These are phyloP conservation scores for Dicrurus megarhynchus DNA, from an alignment of 2,113 vertebrate genomes.

Conservation along the genomic window DNA sequence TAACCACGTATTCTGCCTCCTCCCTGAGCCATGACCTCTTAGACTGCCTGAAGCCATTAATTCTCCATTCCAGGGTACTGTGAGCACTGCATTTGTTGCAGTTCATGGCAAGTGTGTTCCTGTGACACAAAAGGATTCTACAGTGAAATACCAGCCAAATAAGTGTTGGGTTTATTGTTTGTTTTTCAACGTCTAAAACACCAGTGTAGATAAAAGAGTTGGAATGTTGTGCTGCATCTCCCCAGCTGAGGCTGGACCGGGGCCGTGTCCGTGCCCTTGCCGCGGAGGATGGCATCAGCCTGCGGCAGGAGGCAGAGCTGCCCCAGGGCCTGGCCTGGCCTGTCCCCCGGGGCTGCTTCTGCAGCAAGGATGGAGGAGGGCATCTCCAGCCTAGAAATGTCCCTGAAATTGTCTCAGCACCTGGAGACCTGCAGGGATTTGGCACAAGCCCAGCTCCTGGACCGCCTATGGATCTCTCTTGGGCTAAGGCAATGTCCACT, in stretches of 20 bases:
- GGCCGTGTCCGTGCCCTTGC: fast-evolving
- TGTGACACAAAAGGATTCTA: background rate
- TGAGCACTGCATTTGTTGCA: background rate
- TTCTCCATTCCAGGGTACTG: background rate
- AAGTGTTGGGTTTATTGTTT: background rate
- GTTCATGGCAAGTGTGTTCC: background rate
- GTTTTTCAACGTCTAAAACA: background rate
- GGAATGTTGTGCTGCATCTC: background rate
- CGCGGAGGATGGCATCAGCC: background rate
- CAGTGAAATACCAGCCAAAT: background rate
- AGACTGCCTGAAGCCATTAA: background rate
- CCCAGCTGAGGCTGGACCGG: background rate
- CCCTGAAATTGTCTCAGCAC: background rate
- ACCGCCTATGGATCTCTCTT: background rate
- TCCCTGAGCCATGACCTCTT: background rate
- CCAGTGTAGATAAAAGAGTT: background rate
- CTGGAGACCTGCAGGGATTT: conserved; percentile 1
- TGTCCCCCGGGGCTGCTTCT: background rate
- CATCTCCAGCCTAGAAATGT: background rate
- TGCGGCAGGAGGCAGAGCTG: background rate
- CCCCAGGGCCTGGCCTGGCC: background rate
- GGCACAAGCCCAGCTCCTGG: background rate
- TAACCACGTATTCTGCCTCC: background rate
- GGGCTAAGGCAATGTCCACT: background rate
- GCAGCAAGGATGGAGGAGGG: background rate